A percentile compares a stretch with the other conserved stretches of the same genome.
phyloP scores from a whole-genome alignment of 2,888 invertebrate genomes.

The Epirrita christyi region DNA sequence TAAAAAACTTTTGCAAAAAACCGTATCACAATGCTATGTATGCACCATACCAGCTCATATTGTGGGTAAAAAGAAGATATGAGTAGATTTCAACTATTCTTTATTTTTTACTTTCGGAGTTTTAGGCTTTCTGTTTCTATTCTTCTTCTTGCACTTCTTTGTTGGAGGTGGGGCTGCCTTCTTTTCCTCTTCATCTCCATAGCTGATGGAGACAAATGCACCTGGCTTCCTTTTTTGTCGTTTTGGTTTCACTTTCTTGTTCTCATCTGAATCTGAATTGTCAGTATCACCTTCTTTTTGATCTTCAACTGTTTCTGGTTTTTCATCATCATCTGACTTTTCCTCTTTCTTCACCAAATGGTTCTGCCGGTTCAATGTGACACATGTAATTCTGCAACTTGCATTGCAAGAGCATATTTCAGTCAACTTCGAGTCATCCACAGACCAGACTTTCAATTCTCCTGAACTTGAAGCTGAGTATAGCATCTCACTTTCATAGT shows the following conservation, averaged over 20 bases:
- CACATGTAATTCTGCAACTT: constrained; percentile 90
- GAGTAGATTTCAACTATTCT: constrained; percentile 25
- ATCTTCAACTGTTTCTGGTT: constrained; percentile 41
- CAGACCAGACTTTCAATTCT: constrained; percentile 89
- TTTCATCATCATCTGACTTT: constrained; percentile 43
- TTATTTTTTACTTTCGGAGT: constrained; percentile 37
- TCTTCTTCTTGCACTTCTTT: constrained; percentile 70
- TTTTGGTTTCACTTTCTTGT: constrained; percentile 34
- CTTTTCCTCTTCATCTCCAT: constrained; percentile 58
- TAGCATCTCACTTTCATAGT: constrained; percentile 82
- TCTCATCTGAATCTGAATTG: constrained; percentile 53
- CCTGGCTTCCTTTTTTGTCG: constrained; percentile 64
- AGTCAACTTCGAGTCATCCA: constrained; percentile 63
- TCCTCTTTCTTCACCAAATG: constrained; percentile 73
- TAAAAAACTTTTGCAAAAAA: no score
- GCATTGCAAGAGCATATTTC: constrained; percentile 86
- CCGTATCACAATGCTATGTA: no score
- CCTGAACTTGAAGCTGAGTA: constrained; percentile 92
- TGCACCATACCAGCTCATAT: no score
- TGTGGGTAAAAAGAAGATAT: constrained; percentile 1
- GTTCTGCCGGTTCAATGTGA: constrained; percentile 84
- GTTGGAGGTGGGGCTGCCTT: constrained; percentile 50
- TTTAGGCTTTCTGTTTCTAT: constrained; percentile 64
- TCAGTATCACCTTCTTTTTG: constrained; percentile 39
- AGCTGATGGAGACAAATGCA: constrained; percentile 72